phyloP scores from a whole-genome alignment of 2,888 invertebrate species.

The Scelioninae gen. 2 region DNA sequence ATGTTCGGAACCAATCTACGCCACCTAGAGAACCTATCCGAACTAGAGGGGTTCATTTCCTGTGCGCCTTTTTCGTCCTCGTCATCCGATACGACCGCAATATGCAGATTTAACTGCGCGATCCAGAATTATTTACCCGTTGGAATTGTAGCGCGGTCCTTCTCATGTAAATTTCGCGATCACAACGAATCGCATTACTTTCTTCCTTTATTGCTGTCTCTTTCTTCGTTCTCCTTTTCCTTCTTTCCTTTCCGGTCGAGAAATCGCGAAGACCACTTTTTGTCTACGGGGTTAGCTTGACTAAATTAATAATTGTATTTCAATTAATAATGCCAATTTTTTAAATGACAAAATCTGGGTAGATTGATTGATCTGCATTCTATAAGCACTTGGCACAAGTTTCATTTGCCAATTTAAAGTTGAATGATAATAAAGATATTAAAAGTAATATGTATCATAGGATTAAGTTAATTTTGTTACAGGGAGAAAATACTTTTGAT shows the following conservation, averaged over 20 bases:
- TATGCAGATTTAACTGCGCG: conserved; percentile 55
- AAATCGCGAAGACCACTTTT: conserved; percentile 10
- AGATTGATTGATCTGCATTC: no score
- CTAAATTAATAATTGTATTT: conserved; percentile 16
- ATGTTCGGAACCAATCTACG: conserved; percentile 43
- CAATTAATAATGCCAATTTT: conserved; percentile 1
- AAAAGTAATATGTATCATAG: no score
- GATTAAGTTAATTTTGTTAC: no score
- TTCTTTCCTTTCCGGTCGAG: conserved; percentile 5
- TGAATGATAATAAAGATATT: no score
- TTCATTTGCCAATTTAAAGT: no score
- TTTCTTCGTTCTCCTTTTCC: not conserved
- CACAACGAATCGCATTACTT: conserved; percentile 44
- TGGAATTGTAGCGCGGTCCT: conserved; percentile 42
- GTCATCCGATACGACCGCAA: conserved; percentile 56
- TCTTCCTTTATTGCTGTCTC: conserved; percentile 4
- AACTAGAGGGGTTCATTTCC: conserved; percentile 45
- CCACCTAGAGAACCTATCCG: conserved; percentile 39
- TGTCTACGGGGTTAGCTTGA: not conserved
- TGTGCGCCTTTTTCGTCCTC: conserved; percentile 38
- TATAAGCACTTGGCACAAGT: no score
- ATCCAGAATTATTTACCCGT: conserved; percentile 53
- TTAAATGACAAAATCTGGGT: not conserved
- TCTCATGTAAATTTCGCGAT: conserved; percentile 52
- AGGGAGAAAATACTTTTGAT: no score